Percentiles rank a stretch among this genome's conserved stretches.
Evolutionary conservation across 92 coral and sea anemone species (phyloP).

Genomic region (Isaurus tuberculatus): DNA sequence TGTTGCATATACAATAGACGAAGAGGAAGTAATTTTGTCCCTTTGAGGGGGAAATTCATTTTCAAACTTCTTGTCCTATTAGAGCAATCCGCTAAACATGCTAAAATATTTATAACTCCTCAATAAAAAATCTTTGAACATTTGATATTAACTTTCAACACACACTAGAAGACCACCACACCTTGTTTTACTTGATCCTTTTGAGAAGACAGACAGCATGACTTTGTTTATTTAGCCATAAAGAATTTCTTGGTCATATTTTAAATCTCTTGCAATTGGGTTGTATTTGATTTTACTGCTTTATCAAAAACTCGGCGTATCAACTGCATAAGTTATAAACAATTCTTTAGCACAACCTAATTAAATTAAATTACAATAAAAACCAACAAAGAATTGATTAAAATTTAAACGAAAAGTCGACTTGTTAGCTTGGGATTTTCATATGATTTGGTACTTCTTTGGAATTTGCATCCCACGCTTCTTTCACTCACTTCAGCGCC

Average conservation of each 20-base stretch:
- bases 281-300: not conserved
- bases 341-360: conserved; percentile 48
- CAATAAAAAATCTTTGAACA: conserved; percentile 19
- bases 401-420: conserved; percentile 22
- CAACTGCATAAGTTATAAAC: conserved; percentile 46
- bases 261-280: not conserved
- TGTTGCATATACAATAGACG: conserved; percentile 18
- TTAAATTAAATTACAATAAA: conserved; percentile 48
- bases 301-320: conserved; percentile 34
- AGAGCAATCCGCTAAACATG: conserved; percentile 52
- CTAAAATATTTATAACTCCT: conserved; percentile 38
- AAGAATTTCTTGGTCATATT: not conserved
- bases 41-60: conserved; percentile 42
- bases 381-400: conserved; percentile 45
- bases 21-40: conserved; percentile 34
- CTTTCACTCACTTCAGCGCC: not conserved
- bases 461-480: conserved; percentile 29
- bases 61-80: conserved; percentile 28
- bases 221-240: not conserved
- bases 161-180: not conserved
- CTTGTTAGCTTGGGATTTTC: conserved; percentile 21
- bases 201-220: not conserved
- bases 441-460: conserved; percentile 17
- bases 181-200: not conserved
- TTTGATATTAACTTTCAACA: conserved; percentile 5